Conservation (phyloP, 2,888 invertebrate species). For the Xestoiulus laeticollis region DNA sequence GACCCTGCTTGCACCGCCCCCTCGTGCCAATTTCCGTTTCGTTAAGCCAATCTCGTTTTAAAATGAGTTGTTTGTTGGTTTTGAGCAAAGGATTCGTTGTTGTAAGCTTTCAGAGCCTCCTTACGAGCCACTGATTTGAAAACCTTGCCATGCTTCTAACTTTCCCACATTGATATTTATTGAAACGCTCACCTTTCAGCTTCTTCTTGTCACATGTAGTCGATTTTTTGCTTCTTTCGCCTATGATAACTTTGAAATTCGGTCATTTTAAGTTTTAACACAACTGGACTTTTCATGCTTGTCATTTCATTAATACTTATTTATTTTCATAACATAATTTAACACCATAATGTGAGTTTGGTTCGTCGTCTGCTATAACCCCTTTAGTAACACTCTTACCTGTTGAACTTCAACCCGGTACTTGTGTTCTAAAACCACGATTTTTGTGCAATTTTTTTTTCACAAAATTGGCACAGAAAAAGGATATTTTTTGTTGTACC, state of each 20-base stretch:
- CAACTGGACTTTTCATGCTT: not conserved
- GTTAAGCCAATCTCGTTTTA: not conserved
- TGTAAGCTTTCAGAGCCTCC: conserved; percentile 10
- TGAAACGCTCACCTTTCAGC: conserved; percentile 28
- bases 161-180: not conserved
- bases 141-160: not conserved
- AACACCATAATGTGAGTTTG: not conserved
- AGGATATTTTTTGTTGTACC: not conserved
- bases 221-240: not conserved
- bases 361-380: not conserved
- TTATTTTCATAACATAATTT: not conserved
- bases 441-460: not conserved
- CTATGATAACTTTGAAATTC: not conserved
- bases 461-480: not conserved
- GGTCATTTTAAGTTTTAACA: not conserved
- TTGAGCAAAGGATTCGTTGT: not conserved
- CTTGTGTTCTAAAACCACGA: not conserved
- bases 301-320: not conserved
- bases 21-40: not conserved
- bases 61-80: not conserved
- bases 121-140: conserved; percentile 13
- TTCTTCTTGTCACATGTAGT: conserved; percentile 11
- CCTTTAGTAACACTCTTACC: not conserved
- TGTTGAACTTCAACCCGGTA: not conserved
- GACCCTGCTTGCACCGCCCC: not conserved